Evolutionary conservation across 2,113 vertebrate genomes (phyloP).

Genomic region (Micronycteris hirsuta): DNA sequence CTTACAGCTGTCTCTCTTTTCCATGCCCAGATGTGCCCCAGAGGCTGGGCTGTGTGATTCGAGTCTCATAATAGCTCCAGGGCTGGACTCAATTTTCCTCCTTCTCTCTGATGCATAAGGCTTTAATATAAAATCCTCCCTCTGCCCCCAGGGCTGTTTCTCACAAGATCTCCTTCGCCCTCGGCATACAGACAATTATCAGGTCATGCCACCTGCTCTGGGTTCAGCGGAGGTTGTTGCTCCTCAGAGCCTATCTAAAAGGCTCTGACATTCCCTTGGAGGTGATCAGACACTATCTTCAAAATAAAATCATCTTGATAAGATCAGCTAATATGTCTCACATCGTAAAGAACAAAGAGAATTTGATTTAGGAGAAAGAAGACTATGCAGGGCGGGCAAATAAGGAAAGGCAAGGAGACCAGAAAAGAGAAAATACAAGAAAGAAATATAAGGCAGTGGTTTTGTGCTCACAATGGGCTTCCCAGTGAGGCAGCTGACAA

Average conservation of each 20-base stretch:
- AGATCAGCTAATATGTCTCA: background rate
- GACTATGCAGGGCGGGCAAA: background rate
- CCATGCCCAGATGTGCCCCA: background rate
- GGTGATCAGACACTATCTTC: background rate
- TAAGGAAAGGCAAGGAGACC: background rate
- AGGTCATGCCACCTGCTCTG: background rate
- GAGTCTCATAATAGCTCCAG: background rate
- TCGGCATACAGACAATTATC: background rate
- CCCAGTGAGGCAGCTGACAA: background rate
- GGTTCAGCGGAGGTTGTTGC: background rate
- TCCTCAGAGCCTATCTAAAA: background rate
- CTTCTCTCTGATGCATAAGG: background rate
- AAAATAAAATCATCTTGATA: slow-evolving; percentile 17
- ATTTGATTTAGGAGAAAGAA: background rate
- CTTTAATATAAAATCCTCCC: background rate
- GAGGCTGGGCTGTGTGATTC: background rate
- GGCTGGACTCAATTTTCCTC: background rate
- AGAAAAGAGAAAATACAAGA: background rate
- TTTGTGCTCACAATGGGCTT: background rate
- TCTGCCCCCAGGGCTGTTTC: background rate
- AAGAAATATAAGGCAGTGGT: background rate
- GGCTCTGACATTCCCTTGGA: background rate
- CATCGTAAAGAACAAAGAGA: slow-evolving; percentile 21
- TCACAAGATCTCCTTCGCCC: background rate
- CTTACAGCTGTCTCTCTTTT: background rate